Evolutionary conservation across 2,113 vertebrate species (phyloP), one percentile per base, ranked within the genome.

Genomic region (Acanthochromis polyacanthus): DNA sequence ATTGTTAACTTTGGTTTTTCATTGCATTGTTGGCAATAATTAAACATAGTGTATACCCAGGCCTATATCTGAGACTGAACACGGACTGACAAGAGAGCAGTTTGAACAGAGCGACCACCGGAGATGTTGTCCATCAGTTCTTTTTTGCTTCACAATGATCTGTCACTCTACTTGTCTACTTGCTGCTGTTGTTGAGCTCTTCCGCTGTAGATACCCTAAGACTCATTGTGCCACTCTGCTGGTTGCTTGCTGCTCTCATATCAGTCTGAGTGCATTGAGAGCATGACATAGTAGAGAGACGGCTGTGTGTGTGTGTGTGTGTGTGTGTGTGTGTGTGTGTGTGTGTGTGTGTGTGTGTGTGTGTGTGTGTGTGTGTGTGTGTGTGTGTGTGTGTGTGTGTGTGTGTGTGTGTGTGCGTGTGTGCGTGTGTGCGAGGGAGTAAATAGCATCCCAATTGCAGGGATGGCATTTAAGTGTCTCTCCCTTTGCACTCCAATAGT

Each of bases 401-500:
- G 23, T 25, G 23, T 25, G 23, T 25, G 75, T 25, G 82, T 28
- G 82, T 20, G 85, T 48, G 70, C 22, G 76, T 20, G 72, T 38
- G 85, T 45, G 60, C 43, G 66, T 25, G 75, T 10, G 52, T 4
- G 20, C 10, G 74, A 64, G 71, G 67, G 79, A 85, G 87, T 89
- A 91, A 89, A 90, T 82, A 91, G 90, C 89, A 89, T 86, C 86
- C 84, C 83, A 75, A 77, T 91, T 89, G 80, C 77, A 83, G 86
- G 88, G 89, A 92, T 89, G 89, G 85, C 90, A 91, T 92, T 91
- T 91, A 91, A 91, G 92, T 91, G 87, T 90, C 87, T 91, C 81
- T 92, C 84, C 80, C 83, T 72, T 78, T 86, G 83, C 91, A 88
- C 90, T 90, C 86, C 80, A 81, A 86, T 79, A 87, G 71, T 75